Evolutionary conservation across 2,113 vertebrate species (phyloP).

Genomic region (Limnothrissa miodon): DNA sequence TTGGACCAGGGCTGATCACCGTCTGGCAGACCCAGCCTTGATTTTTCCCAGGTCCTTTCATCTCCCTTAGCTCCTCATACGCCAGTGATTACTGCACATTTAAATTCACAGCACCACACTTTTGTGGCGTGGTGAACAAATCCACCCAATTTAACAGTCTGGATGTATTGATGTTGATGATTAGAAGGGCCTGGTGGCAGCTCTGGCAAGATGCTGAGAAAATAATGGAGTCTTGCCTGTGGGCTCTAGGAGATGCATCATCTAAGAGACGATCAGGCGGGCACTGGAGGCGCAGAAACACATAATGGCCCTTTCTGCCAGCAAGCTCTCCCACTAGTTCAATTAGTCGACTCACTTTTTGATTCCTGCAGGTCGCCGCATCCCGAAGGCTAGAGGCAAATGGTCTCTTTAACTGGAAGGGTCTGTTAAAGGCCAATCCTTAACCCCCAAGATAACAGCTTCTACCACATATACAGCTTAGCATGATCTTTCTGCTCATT

Average conservation of each 20-base stretch:
- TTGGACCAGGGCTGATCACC: too few species aligned
- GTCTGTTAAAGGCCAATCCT: background rate
- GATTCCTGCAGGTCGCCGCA: background rate
- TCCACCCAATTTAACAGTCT: background rate
- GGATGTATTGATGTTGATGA: background rate
- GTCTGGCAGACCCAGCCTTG: background rate
- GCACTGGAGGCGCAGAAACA: background rate
- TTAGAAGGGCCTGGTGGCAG: background rate
- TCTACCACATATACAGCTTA: background rate
- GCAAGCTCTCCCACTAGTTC: background rate
- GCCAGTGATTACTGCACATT: background rate
- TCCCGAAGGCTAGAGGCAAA: background rate
- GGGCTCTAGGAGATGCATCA: background rate
- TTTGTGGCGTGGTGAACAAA: background rate
- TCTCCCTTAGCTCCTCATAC: background rate
- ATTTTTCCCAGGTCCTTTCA: constrained; percentile 3
- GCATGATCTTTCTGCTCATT: background rate
- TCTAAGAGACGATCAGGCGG: background rate
- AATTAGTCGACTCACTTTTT: background rate
- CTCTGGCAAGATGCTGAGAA: background rate
- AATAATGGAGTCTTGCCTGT: background rate
- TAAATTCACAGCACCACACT: background rate
- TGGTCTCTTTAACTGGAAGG: background rate
- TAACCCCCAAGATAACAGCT: too few species aligned
- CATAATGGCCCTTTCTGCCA: background rate